A percentile compares a stretch with the other conserved stretches of the same genome.
Conservation (phyloP, 2,113 vertebrate genomes). For the Myotis yumanensis region DNA sequence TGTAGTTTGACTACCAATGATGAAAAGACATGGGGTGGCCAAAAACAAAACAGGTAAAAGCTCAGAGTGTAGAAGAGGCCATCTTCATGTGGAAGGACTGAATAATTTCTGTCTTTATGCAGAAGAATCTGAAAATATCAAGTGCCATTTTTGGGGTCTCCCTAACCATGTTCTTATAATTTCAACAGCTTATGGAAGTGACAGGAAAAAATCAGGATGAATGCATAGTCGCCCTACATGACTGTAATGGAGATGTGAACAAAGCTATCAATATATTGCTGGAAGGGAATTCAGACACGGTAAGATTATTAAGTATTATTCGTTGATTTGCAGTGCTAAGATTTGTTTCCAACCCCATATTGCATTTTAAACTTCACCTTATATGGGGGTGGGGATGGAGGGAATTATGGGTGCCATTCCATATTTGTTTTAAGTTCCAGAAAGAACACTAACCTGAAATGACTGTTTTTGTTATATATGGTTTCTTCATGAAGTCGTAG, state of each 20-base stretch:
- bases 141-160: not conserved
- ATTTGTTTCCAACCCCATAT: conserved; percentile 2
- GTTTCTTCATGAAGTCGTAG: conserved; percentile 42
- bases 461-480: conserved; percentile 38
- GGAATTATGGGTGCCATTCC: not conserved
- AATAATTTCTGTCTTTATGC: conserved; percentile 25
- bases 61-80: not conserved
- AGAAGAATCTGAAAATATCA: conserved; percentile 29
- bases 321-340: not conserved
- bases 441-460: conserved; percentile 53
- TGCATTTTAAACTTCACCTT: conserved; percentile 25
- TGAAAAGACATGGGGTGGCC: not conserved
- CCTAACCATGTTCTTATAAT: conserved; percentile 50
- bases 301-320: conserved; percentile 72
- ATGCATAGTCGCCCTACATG: conserved; percentile 95
- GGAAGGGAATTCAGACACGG: conserved; percentile 93
- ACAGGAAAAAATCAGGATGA: conserved; percentile 97
- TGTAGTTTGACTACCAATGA: not conserved
- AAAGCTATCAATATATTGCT: conserved; percentile 96
- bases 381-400: not conserved
- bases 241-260: conserved; percentile 95
- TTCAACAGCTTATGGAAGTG: conserved; percentile 94
- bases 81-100: not conserved
- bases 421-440: conserved; percentile 44
- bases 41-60: not conserved